Base-by-base conservation (phyloP, 2,797 vertebrate genomes). In the Notolepis coatsorum region DNA sequence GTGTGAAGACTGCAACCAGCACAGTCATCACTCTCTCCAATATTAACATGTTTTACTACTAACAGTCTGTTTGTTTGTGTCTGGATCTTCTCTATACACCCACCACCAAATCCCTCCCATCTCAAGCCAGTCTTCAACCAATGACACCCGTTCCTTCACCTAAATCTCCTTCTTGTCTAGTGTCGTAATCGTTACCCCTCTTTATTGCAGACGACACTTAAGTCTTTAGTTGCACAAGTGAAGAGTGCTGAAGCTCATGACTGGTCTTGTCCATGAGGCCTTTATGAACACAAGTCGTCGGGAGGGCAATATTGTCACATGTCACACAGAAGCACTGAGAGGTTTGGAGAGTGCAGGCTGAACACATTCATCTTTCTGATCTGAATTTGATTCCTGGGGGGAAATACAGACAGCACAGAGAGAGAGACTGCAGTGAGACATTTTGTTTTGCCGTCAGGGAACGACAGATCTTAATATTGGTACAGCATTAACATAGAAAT, bases 211-310 rank as follows among this genome's bases (percentile, higher is more conserved):
- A n/a, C 75, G 72, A 65, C 77, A 60, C 51, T 57, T 53, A 58
- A 65, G 56, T 62, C 46, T 63, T 58, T 68, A 58, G 55, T 52
- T 72, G 50, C 56, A 55, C 55, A 60, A 61, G 49, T 39, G 55
- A 39, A 64, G 50, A 61, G 54, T 60, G 61, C 72, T 71, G 54
- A 65, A 50, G 43, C 51, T 64, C 68, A 64, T 68, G 66, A 64
- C 66, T 54, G 46, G 23, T 65, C 15, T n/a, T n/a, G n/a, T n/a
- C n/a, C n/a, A n/a, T 70, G 54, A 67, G 70, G 55, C 53, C 56
- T 71, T 61, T 67, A 65, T 70, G 48, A 61, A 50, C 24, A 18
- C 51, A 41, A 57, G 45, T 41, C 28, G 15, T 27, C 35, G 28
- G 31, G 24, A 38, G 50, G 48, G 49, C 18, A 60, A 68, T 69